Evolutionary conservation across 2,797 vertebrate genomes (phyloP), one percentile per base, ranked within the genome.

Genomic region (Sarcoramphus papa): DNA sequence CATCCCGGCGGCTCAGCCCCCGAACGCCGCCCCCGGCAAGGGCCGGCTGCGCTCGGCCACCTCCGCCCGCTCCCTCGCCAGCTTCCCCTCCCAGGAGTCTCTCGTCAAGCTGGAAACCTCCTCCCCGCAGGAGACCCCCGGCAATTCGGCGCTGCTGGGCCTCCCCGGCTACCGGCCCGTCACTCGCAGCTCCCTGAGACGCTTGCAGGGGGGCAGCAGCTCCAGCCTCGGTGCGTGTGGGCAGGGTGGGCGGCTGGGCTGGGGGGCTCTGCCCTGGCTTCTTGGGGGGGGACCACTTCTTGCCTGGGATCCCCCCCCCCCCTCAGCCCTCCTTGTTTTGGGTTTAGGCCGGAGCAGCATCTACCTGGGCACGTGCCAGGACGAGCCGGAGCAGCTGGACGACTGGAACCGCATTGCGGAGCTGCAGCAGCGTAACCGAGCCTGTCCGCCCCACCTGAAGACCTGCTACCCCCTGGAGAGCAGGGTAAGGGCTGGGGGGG

Each of bases 341-440:
- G 14, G 7, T 78, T 68, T 20, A 98, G 97, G 97, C 60, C 96
- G 85, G 33, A 98, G 80, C 94, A 98, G 98, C 92, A 54, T 98
- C 86, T 98, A 97, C 30, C 24, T 98, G 93, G 95, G 96, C 43
- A 92, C 80, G 0, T 98, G 98, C 43, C 99, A 99, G 95, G 99
- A 99, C 1, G 99, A 99, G 84, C 99, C 99, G 0, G 99, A 99
- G 1, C 97, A 97, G 22, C 93, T 97, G 56, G 99, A 99, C 0
- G 98, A 99, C 64, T 99, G 99, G 99, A 98, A 98, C 96, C 98
- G 99, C 60, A 99, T 99, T 2, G 99, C 99, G 0, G 99, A 99
- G 96, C 94, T 99, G 30, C 99, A 99, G 97, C 96, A 98, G 68
- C 98, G 99, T 45, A 99, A 99, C 91, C 98, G 98, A 45, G 96